Evolutionary conservation across 2,797 vertebrate genomes (phyloP).

Genomic region (Callimico goeldii): DNA sequence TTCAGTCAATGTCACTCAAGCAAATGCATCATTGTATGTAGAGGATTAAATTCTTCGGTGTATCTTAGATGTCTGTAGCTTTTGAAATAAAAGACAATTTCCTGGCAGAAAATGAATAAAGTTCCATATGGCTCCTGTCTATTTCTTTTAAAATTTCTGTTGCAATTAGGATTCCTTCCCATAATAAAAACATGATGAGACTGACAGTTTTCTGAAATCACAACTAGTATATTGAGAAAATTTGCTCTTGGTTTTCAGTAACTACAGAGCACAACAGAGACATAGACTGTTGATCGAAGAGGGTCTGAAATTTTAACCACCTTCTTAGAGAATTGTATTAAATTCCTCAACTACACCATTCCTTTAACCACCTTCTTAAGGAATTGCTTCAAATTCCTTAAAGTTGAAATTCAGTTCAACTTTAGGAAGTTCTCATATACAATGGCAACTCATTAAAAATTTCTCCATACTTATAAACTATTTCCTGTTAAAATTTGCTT

Average conservation of each 20-base stretch:
- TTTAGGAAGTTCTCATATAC: not conserved
- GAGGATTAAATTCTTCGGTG: conserved; percentile 22
- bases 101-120: conserved; percentile 55
- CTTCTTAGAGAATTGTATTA: conserved; percentile 38
- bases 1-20: conserved; percentile 27
- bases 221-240: conserved; percentile 39
- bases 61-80: conserved; percentile 22
- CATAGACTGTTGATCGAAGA: conserved; percentile 28
- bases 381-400: not conserved
- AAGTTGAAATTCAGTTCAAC: not conserved
- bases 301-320: not conserved
- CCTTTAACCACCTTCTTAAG: not conserved
- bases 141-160: not conserved
- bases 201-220: conserved; percentile 54
- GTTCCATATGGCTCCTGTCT: conserved; percentile 47
- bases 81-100: conserved; percentile 57
- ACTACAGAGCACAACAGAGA: not conserved
- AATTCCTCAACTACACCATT: no score
- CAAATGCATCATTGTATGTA: conserved; percentile 4
- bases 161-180: conserved; percentile 31
- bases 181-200: conserved; percentile 62
- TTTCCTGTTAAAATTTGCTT: conserved; percentile 37
- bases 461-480: not conserved
- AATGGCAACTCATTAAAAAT: conserved; percentile 20
- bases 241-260: conserved; percentile 23